These are phyloP conservation scores for Mechanitis messenoides DNA, from an alignment of 2,888 invertebrate genomes.

Conservation along the genomic window DNA sequence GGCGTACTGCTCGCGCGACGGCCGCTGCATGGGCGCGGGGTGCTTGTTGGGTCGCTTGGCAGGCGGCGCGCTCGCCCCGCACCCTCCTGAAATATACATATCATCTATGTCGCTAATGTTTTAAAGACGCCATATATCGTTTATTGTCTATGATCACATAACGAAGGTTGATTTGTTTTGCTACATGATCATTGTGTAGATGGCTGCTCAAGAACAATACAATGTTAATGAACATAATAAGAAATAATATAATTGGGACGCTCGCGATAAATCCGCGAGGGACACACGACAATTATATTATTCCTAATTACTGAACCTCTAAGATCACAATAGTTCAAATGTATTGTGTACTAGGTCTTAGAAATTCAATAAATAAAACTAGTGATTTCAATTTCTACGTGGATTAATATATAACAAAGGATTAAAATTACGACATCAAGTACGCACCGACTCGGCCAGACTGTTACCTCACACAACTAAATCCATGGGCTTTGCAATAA, in stretches of 20 bases:
- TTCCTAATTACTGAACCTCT: background rate
- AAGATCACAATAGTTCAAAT: background rate
- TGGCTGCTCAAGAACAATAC: constrained; percentile 1
- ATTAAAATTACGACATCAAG: background rate
- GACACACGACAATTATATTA: background rate
- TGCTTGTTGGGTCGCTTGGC: constrained; percentile 89
- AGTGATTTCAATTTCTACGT: background rate
- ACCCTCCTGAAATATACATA: constrained; percentile 24
- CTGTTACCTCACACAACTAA: constrained; percentile 5
- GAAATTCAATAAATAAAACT: background rate
- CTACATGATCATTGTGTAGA: background rate
- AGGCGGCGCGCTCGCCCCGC: constrained; percentile 74
- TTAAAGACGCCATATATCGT: background rate
- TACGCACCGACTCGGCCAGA: constrained; percentile 35
- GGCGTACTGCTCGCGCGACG: constrained; percentile 82
- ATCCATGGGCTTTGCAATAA: background rate
- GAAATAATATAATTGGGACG: constrained; percentile 3
- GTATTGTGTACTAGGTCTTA: background rate
- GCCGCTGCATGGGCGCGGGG: constrained; percentile 82
- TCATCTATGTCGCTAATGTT: background rate
- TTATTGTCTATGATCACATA: background rate
- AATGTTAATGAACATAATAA: background rate
- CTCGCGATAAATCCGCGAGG: background rate
- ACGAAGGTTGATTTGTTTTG: background rate
- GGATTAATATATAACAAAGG: constrained; percentile 5